Conservation (phyloP, 2,113 vertebrate genomes). For the Prolemur simus region DNA sequence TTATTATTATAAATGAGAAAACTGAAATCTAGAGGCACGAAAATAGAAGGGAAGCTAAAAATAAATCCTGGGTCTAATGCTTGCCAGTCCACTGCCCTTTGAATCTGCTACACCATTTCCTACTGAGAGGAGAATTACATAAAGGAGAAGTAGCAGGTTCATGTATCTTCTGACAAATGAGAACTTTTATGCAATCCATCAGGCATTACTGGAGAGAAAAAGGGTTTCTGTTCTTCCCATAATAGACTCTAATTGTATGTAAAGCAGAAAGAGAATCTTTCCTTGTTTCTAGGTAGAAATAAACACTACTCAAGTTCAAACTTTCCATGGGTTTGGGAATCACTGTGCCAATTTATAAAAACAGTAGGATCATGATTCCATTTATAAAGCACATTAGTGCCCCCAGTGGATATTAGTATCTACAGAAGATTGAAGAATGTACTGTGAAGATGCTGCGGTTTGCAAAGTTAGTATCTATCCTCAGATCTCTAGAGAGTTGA, state of each 20-base stretch:
- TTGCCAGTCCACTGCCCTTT: not conserved
- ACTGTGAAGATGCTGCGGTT: not conserved
- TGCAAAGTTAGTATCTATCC: rapidly evolving
- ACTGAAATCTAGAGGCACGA: not conserved
- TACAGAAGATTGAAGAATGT: not conserved
- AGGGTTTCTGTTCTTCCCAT: not conserved
- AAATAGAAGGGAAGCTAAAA: conserved; percentile 57
- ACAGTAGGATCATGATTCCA: not conserved
- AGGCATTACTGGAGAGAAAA: not conserved
- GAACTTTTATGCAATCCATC: not conserved
- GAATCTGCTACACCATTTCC: not conserved
- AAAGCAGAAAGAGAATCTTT: not conserved
- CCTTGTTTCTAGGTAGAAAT: not conserved
- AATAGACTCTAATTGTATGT: not conserved
- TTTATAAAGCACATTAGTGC: not conserved
- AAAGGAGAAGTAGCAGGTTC: not conserved
- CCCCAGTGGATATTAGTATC: not conserved
- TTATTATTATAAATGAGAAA: conserved; percentile 41
- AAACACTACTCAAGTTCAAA: not conserved
- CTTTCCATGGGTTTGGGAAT: not conserved
- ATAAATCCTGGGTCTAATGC: not conserved
- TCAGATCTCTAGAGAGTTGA: not conserved
- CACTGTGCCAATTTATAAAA: not conserved
- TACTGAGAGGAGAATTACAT: not conserved
- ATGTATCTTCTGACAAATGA: not conserved